phyloP scores from a whole-genome alignment of 2,113 vertebrate species.

The Myrmecobius fasciatus region DNA sequence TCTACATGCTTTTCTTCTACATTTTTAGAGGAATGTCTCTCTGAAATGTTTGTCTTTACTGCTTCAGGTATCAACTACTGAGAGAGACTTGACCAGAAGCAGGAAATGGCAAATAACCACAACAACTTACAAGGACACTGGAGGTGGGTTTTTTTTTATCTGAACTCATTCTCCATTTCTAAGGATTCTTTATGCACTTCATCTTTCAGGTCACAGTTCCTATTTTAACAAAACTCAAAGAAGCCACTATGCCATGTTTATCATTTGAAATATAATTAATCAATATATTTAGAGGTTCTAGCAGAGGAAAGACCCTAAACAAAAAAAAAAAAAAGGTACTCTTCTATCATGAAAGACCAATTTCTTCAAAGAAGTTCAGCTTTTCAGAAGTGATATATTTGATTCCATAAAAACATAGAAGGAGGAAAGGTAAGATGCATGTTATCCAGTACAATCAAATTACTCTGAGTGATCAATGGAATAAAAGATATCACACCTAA shows the following conservation, averaged over 20 bases:
- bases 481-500: not conserved
- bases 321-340: not conserved
- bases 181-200: not conserved
- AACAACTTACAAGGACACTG: not conserved
- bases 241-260: not conserved
- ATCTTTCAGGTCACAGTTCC: not conserved
- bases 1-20: not conserved
- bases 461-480: not conserved
- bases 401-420: not conserved
- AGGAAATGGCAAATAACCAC: not conserved
- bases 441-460: not conserved
- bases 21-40: slow-evolving; percentile 42
- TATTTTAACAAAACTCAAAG: not conserved
- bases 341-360: not conserved
- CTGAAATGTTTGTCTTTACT: slow-evolving; percentile 7
- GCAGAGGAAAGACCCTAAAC: not conserved
- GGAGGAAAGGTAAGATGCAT: not conserved
- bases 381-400: not conserved
- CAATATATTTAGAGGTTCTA: not conserved
- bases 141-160: not conserved
- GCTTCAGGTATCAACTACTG: not conserved
- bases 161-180: slow-evolving; percentile 9
- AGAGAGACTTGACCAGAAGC: slow-evolving; percentile 13
- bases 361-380: not conserved
- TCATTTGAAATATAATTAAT: not conserved